Evolutionary conservation across 1,140 invertebrate species (phyloP), one percentile per base, ranked within the genome.

Genomic region (Aphaenogaster ashmeadi): DNA sequence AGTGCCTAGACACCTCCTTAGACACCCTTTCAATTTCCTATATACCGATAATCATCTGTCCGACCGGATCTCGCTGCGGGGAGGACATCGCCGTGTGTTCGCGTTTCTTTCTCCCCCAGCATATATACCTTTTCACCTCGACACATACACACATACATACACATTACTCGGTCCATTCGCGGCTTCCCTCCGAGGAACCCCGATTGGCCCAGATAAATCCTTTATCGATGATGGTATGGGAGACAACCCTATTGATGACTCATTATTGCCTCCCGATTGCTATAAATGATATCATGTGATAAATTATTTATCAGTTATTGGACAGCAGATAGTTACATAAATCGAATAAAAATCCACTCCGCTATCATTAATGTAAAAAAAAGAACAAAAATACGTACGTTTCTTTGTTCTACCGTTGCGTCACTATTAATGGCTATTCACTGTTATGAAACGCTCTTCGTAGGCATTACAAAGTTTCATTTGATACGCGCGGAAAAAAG

Each of bases 11-110:
- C 94, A 95, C 94, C 93, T 94, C 90, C 92, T 94, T 91, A 93
- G 91, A 94, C 93, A 95, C 93, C 94, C 94, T 94, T 95, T 95
- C 95, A 94, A 95, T 95, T 95, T 93, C 92, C 94, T 92, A 95
- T 95, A 93, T 92, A 86, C 88, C 90, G 94, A 95, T 95, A 95
- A 93, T 94, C 92, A 94, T 95, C 94, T 94, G 38, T 64, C 60
- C 83, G 80, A 69, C 84, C 87, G 84, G 74, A 89, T 90, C 88
- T 88, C 91, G 69, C 90, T 83, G 80, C 85, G 86, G 90, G 88
- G 66, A 81, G 64, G 79, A 81, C 71, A 21, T 56, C 44, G 44
- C 33, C 71, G 38, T 75, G 38, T 75, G 18, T 27, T 56, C 78
- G 85, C 41, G 52, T 83, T 79, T 88, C 74, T 71, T n/a, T 62